Conservation (phyloP, 2,888 invertebrate genomes). For the Lithosia quadra region DNA sequence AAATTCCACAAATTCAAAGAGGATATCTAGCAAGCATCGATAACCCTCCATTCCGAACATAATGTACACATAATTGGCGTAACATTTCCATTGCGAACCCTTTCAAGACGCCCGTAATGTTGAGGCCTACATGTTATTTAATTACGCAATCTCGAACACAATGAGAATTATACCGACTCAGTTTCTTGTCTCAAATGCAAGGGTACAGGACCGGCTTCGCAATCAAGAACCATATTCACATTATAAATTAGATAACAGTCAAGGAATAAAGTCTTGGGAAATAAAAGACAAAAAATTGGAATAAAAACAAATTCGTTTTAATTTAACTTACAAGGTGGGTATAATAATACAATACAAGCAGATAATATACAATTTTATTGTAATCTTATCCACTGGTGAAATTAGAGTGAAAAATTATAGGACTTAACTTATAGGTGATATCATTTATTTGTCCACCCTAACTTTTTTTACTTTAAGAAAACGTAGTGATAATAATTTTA, state of each 20-base stretch:
- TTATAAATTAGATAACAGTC: neutral
- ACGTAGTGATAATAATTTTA: neutral
- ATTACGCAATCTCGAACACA: conserved; percentile 85
- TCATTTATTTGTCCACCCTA: neutral
- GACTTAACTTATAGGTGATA: too few relatives aligned
- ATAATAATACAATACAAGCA: too few relatives aligned
- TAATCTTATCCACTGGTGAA: neutral
- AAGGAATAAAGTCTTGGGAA: neutral
- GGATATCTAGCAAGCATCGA: conserved; percentile 68
- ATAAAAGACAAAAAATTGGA: neutral
- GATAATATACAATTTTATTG: too few relatives aligned
- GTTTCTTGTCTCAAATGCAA: conserved; percentile 65
- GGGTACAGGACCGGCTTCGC: conserved; percentile 55
- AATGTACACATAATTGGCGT: conserved; percentile 86
- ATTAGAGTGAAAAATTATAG: too few relatives aligned
- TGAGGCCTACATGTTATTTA: conserved; percentile 86
- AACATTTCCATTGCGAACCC: conserved; percentile 85
- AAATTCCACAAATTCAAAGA: conserved; percentile 51
- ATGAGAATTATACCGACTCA: conserved; percentile 81
- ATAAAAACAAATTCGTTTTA: neutral
- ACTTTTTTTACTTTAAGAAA: neutral
- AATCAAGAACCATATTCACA: neutral
- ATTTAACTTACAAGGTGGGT: neutral
- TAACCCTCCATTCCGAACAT: conserved; percentile 83
- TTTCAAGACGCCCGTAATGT: conserved; percentile 84